These are phyloP conservation scores for Laupala kohalensis DNA, from an alignment of 1,140 invertebrate genomes.

Conservation along the genomic window DNA sequence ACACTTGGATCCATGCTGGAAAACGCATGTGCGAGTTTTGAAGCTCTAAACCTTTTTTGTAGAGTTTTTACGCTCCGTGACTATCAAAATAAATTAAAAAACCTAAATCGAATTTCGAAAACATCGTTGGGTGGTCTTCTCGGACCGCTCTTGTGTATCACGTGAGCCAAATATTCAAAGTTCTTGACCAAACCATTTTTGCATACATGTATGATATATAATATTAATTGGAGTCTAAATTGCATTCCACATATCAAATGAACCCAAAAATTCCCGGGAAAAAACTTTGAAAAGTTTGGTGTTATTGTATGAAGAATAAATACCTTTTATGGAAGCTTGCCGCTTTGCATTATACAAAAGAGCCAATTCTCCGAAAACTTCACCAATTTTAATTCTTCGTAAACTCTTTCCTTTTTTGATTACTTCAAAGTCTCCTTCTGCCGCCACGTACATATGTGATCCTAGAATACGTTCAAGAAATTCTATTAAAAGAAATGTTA, in stretches of 20 bases:
- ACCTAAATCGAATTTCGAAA: no score
- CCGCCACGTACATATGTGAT: conserved; percentile 67
- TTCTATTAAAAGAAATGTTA: background rate
- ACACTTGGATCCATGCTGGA: no score
- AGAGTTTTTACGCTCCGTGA: no score
- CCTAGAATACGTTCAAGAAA: conserved; percentile 25
- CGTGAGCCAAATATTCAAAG: no score
- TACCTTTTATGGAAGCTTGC: conserved; percentile 69
- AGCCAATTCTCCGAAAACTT: conserved; percentile 87
- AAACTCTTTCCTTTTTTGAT: conserved; percentile 62
- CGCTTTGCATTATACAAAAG: conserved; percentile 86
- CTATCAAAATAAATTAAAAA: no score
- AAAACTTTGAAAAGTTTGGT: background rate
- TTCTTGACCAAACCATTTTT: no score
- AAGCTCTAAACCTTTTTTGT: no score
- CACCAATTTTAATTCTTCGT: conserved; percentile 65
- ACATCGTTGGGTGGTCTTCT: no score
- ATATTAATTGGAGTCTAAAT: background rate
- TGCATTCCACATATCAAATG: background rate
- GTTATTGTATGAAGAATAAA: background rate
- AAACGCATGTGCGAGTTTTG: no score
- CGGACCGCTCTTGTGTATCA: no score
- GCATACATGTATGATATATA: no score
- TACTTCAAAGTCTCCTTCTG: conserved; percentile 74
- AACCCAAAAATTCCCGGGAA: background rate